A percentile compares a stretch with the other conserved stretches of the same genome.
phyloP scores from a whole-genome alignment of 2,888 invertebrate species.

The Lottia gigantea region DNA sequence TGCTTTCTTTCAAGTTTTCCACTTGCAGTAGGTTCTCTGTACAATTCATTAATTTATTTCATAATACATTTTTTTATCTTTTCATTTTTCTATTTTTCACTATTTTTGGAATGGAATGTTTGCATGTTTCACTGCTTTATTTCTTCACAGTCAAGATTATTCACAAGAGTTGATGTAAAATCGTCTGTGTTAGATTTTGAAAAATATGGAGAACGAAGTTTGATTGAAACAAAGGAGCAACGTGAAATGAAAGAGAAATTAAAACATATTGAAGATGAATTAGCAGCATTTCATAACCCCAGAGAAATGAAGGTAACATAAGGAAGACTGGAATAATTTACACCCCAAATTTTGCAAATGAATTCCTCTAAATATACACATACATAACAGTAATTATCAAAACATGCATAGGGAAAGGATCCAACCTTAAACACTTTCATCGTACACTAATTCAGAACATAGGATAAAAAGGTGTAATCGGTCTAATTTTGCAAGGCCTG shows the following conservation, averaged over 20 bases:
- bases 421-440: too few species aligned
- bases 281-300: conserved; percentile 48
- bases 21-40: neutral
- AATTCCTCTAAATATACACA: too few species aligned
- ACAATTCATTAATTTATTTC: neutral
- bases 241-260: conserved; percentile 56
- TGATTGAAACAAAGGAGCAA: conserved; percentile 61
- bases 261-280: conserved; percentile 55
- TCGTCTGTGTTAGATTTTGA: conserved; percentile 44
- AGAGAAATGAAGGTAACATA: conserved; percentile 53
- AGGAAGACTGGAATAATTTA: neutral
- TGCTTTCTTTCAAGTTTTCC: neutral
- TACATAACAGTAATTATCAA: too few species aligned
- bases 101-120: neutral
- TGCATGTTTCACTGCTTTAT: conserved; percentile 16
- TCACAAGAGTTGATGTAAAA: conserved; percentile 49
- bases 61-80: neutral
- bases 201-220: conserved; percentile 54
- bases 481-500: too few species aligned
- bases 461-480: too few species aligned
- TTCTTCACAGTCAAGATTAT: conserved; percentile 43
- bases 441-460: too few species aligned
- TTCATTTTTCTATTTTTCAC: conserved; percentile 7
- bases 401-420: too few species aligned
- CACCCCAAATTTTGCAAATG: too few species aligned